Base-by-base conservation (phyloP, 2,888 invertebrate genomes). In the Melieria omissa region DNA sequence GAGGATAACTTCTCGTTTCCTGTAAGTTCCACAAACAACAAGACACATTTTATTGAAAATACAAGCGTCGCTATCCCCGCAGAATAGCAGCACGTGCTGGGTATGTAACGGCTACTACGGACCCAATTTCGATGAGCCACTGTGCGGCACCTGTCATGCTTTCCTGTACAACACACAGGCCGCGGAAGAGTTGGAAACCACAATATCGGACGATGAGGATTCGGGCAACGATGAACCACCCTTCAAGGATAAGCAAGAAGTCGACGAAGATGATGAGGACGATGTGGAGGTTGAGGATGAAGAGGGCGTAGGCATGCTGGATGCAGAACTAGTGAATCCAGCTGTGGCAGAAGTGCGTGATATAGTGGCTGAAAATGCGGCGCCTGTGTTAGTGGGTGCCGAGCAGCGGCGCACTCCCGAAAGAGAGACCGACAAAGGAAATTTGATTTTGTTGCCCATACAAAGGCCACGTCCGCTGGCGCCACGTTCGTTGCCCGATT, bases 51-150 rank as follows among this genome's bases (percentile, higher is more conserved):
- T 2, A 68, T 41, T 52, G n/a, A n/a, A 16, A 8, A 44, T 55
- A 29, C 8, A 52, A 44, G 6, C 10, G 14, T 29, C 9, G n/a
- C 3, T 62, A 12, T 42, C 2, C 4, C 6, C 72, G 45, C 70
- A 87, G 87, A 82, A 83, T 68, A 85, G 83, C 69, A 76, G 81
- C 29, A 84, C 85, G 4, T 97, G 97, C 85, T 92, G 92, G 82
- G 90, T 94, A 71, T 97, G 97, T 83, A 93, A 94, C 87, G 97
- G 97, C 12, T 97, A 94, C 85, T 97, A 97, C 85, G 96, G 96
- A 0, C 94, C 95, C 0, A 95, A 93, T 86, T 97, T 94, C 84
- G 95, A 93, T 45, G 95, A 97, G 84, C 96, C 96, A 9, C 92
- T 96, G 0, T 98, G 97, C 86, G 91, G 93, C 14, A 95, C 96